These are phyloP conservation scores for Eugnorisma glareosa DNA, from an alignment of 2,888 invertebrate species.

Conservation along the genomic window DNA sequence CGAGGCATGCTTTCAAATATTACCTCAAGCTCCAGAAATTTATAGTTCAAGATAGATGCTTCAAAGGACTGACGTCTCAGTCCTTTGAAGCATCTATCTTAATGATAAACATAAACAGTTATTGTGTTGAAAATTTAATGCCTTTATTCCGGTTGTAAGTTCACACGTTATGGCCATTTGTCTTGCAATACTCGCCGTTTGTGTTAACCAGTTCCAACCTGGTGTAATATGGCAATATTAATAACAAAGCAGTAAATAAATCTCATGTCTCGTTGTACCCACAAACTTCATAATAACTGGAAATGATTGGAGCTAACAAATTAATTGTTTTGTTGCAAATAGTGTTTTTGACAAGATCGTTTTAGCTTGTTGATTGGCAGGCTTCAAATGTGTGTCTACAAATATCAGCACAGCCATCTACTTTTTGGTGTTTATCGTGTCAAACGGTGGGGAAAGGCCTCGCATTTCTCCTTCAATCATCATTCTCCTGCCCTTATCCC, in stretches of 20 bases:
- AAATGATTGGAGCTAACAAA: conserved; percentile 24
- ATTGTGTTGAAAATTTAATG: conserved; percentile 32
- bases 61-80: no score
- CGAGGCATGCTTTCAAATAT: conserved; percentile 9
- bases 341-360: conserved; percentile 29
- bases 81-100: conserved; percentile 6
- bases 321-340: conserved; percentile 25
- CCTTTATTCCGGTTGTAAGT: conserved; percentile 27
- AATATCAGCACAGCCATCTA: background rate
- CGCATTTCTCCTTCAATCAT: background rate
- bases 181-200: conserved; percentile 38
- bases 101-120: conserved; percentile 15
- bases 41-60: conserved; percentile 14
- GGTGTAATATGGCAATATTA: conserved; percentile 50
- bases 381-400: background rate
- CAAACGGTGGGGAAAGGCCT: background rate
- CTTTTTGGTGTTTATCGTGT: background rate
- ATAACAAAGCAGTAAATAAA: conserved; percentile 45
- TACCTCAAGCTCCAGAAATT: conserved; percentile 28
- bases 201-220: conserved; percentile 45
- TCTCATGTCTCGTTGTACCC: conserved; percentile 26
- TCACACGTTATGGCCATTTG: conserved; percentile 45
- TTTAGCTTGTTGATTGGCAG: conserved; percentile 5
- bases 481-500: no score
- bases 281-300: conserved; percentile 45